Evolutionary conservation across 2,888 invertebrate species (phyloP).

Genomic region (Tholera decimalis): DNA sequence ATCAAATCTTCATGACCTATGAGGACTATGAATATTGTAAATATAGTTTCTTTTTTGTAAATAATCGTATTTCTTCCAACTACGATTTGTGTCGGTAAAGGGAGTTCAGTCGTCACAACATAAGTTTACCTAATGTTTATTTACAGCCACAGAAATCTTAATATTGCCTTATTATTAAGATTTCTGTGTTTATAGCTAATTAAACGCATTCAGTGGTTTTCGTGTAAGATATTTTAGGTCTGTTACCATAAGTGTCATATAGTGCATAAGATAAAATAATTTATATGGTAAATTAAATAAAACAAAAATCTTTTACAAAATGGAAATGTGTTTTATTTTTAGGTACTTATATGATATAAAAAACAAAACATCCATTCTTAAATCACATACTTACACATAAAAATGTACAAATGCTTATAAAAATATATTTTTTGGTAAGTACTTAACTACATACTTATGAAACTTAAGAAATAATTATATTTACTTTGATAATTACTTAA

Average conservation of each 20-base stretch:
- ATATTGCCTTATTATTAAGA: no score
- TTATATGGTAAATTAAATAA: conserved; percentile 58
- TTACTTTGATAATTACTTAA: background rate
- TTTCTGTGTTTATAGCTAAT: no score
- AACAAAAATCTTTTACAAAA: conserved; percentile 26
- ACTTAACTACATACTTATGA: no score
- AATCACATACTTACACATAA: background rate
- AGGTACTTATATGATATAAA: background rate
- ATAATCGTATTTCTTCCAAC: conserved; percentile 40
- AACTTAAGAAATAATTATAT: conserved; percentile 1
- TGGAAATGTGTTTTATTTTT: conserved; percentile 16
- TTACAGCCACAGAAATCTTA: no score
- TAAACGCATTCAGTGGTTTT: no score
- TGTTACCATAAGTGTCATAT: conserved; percentile 78
- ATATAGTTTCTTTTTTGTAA: conserved; percentile 43
- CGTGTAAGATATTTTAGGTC: conserved; percentile 47
- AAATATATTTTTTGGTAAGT: background rate
- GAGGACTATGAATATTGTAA: conserved; percentile 40
- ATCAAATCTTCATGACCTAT: conserved; percentile 43
- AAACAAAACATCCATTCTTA: background rate
- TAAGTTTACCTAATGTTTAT: conserved; percentile 9
- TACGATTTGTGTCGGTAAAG: conserved; percentile 20
- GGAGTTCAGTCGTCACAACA: conserved; percentile 13
- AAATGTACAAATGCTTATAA: background rate
- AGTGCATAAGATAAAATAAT: conserved; percentile 71